phyloP scores from a whole-genome alignment of 2,797 vertebrate species.

The Diplodus sargus region DNA sequence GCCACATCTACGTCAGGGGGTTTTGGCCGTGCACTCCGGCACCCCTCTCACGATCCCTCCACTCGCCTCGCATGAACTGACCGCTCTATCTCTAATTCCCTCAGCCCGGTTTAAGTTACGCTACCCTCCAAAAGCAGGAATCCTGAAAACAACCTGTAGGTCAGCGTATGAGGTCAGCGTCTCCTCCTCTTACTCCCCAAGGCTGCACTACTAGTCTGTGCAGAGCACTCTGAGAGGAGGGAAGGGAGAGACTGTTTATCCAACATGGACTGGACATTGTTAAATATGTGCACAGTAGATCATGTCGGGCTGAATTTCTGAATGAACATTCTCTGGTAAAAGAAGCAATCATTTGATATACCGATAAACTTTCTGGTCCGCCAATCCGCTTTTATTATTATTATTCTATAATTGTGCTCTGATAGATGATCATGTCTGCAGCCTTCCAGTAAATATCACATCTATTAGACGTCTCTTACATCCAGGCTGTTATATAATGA shows the following conservation, averaged over 20 bases:
- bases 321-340: conserved; percentile 1
- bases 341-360: not conserved
- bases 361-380: not conserved
- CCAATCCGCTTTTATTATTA: conserved; percentile 12
- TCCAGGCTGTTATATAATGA: not conserved
- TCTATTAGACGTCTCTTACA: not conserved
- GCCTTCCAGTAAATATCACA: conserved; percentile 10
- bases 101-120: conserved; percentile 58
- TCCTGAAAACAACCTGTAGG: conserved; percentile 66
- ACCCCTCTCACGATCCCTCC: not conserved
- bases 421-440: not conserved
- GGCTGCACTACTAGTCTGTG: conserved; percentile 28
- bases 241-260: conserved; percentile 16
- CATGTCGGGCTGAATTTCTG: conserved; percentile 6
- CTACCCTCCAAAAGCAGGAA: conserved; percentile 53
- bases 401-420: conserved; percentile 4
- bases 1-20: conserved; percentile 11
- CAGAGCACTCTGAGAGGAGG: conserved; percentile 10
- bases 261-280: conserved; percentile 1
- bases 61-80: conserved; percentile 29
- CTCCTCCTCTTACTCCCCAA: conserved; percentile 55
- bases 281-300: not conserved
- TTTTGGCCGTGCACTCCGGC: not conserved
- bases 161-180: conserved; percentile 65
- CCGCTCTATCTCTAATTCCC: conserved; percentile 22